These are phyloP conservation scores for Asteroscopus sphinx DNA, from an alignment of 2,888 invertebrate genomes.

Conservation along the genomic window DNA sequence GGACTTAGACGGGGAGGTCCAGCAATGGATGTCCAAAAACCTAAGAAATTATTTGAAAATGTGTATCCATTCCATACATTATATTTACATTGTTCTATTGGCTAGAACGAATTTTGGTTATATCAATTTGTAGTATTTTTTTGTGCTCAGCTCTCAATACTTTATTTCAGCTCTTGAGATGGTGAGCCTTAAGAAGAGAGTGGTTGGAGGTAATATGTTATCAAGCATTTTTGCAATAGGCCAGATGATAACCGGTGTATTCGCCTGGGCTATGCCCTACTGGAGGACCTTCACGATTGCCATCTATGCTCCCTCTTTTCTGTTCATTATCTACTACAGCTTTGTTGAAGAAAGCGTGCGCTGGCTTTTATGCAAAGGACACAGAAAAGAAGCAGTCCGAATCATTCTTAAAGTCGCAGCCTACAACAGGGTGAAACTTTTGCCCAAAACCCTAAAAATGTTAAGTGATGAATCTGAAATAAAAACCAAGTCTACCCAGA, in stretches of 20 bases:
- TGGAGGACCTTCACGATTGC: constrained; percentile 91
- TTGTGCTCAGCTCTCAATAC: not conserved
- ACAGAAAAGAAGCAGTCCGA: constrained; percentile 85
- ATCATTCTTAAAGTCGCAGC: constrained; percentile 85
- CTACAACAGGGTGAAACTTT: constrained; percentile 76
- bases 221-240: constrained; percentile 91
- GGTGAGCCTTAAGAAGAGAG: constrained; percentile 91
- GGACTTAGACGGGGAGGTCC: no score
- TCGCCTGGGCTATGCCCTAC: constrained; percentile 91
- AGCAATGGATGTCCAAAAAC: no score
- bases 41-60: no score
- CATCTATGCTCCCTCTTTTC: constrained; percentile 91
- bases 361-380: constrained; percentile 91
- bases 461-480: constrained; percentile 54
- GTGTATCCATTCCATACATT: no score
- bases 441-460: constrained; percentile 69
- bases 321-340: constrained; percentile 91
- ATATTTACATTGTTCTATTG: no score
- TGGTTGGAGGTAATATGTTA: constrained; percentile 91
- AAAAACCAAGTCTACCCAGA: not conserved
- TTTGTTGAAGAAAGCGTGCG: constrained; percentile 91
- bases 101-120: no score
- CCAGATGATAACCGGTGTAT: constrained; percentile 89
- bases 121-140: not conserved
- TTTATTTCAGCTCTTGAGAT: constrained; percentile 91